Evolutionary conservation across 2,888 invertebrate species (phyloP).

Genomic region (Keiferia lycopersicella): DNA sequence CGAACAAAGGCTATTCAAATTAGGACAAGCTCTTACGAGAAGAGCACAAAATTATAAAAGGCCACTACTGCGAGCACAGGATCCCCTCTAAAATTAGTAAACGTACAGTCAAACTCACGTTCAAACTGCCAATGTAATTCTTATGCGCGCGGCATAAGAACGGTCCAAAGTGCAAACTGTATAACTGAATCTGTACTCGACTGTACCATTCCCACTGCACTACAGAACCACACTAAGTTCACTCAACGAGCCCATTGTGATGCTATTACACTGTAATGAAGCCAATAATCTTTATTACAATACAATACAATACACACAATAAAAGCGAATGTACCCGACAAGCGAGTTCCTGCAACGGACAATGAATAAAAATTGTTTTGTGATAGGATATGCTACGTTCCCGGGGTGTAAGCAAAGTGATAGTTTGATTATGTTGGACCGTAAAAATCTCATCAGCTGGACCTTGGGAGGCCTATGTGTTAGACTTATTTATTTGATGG

Average conservation of each 20-base stretch:
- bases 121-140: no score
- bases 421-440: background rate
- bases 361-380: slow-evolving; percentile 15
- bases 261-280: slow-evolving; percentile 37
- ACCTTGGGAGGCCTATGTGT: no score
- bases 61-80: background rate
- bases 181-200: no score
- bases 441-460: no score
- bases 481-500: no score
- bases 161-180: no score
- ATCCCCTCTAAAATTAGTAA: background rate
- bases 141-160: no score
- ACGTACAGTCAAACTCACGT: no score
- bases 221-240: slow-evolving; percentile 12
- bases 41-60: no score
- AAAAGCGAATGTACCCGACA: slow-evolving; percentile 26
- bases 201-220: background rate
- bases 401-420: background rate
- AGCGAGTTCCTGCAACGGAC: background rate
- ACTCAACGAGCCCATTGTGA: slow-evolving; percentile 30
- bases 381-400: background rate
- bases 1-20: no score
- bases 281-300: slow-evolving; percentile 46
- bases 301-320: slow-evolving; percentile 36
- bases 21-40: no score